Conservation (phyloP, 35 echinoderm and acorn worm species). For the Heliocidaris erythrogramma region DNA sequence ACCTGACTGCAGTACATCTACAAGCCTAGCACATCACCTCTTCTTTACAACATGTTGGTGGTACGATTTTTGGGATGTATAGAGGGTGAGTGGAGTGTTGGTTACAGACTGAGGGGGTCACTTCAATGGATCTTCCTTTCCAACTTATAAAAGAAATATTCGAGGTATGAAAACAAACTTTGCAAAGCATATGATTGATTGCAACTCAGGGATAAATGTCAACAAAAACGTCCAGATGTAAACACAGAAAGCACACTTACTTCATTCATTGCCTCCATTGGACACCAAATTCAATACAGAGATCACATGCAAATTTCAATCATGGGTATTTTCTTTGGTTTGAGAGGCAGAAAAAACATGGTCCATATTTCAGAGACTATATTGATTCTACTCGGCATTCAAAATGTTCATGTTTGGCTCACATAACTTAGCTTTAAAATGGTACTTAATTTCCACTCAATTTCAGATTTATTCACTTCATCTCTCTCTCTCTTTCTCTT, state of each 20-base stretch:
- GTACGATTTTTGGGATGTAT: background rate
- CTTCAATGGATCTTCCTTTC: background rate
- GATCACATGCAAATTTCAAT: background rate
- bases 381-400: too few relatives aligned
- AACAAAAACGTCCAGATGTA: background rate
- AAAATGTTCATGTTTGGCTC: too few relatives aligned
- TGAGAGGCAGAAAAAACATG: too few relatives aligned
- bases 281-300: background rate
- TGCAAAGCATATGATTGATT: background rate
- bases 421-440: too few relatives aligned
- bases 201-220: slow-evolving; percentile 8
- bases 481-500: too few relatives aligned
- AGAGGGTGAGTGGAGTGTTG: background rate
- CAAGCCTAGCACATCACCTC: background rate
- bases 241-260: slow-evolving; percentile 3
- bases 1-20: background rate
- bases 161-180: background rate
- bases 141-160: background rate
- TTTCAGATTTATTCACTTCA: too few relatives aligned
- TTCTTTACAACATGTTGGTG: background rate
- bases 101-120: background rate
- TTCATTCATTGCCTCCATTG: background rate
- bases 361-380: too few relatives aligned
- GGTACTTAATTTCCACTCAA: too few relatives aligned
- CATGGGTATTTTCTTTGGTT: background rate